Percentiles rank a stretch among this genome's conserved stretches.
Evolutionary conservation across 2,113 vertebrate species (phyloP).

Genomic region (Chauna torquata): DNA sequence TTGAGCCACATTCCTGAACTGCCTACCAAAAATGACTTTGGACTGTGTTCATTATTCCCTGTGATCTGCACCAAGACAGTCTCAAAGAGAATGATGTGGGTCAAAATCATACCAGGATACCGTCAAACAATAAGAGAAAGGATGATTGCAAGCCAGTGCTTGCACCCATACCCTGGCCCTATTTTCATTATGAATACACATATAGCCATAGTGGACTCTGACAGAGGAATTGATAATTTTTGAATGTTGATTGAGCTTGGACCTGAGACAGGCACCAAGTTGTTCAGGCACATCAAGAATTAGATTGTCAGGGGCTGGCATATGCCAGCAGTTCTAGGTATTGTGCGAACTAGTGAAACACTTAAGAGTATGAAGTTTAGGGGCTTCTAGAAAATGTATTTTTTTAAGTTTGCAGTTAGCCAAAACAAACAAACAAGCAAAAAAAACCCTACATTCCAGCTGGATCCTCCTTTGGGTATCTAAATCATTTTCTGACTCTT

Average conservation of each 20-base stretch:
- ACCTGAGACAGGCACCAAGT: neutral
- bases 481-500: neutral
- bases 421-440: neutral
- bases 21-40: neutral
- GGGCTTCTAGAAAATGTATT: neutral
- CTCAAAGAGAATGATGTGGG: neutral
- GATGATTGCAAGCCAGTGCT: neutral
- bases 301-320: neutral
- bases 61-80: neutral
- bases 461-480: neutral
- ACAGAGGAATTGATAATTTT: neutral
- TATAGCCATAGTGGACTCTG: neutral
- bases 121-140: neutral
- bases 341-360: neutral
- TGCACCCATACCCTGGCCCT: neutral
- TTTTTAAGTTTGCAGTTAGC: neutral
- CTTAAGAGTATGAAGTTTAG: neutral
- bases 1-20: neutral
- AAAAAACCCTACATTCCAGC: neutral
- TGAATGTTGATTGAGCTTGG: neutral
- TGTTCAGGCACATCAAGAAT: neutral
- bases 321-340: neutral
- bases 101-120: neutral
- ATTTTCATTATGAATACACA: neutral
- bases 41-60: neutral